Conservation (phyloP, 2,888 invertebrate genomes). For the Nebria brevicollis region DNA sequence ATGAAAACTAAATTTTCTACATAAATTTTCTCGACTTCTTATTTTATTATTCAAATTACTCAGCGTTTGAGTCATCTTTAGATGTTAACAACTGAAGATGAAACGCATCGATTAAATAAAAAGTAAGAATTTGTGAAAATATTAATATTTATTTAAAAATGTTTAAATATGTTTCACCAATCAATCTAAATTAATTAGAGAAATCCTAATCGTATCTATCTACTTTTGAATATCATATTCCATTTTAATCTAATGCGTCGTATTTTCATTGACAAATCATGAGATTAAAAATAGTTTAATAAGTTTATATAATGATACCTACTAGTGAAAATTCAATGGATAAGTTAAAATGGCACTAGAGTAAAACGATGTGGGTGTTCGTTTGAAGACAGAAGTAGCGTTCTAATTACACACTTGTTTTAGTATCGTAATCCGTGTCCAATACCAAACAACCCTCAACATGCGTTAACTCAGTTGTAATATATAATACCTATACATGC, state of each 20-base stretch:
- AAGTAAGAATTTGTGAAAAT: no score
- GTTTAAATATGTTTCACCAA: no score
- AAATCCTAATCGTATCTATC: background rate
- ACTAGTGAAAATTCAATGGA: background rate
- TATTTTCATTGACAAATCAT: background rate
- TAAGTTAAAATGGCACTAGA: background rate
- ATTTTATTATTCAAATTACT: no score
- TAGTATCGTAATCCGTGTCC: slow-evolving; percentile 13
- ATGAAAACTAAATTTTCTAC: no score
- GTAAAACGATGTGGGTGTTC: slow-evolving; percentile 22
- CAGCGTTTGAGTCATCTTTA: no score
- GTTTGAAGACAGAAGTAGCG: slow-evolving; percentile 2
- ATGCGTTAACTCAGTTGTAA: background rate
- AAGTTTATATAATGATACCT: no score
- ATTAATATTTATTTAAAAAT: no score
- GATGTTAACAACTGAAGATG: no score
- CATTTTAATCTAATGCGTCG: background rate
- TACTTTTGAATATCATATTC: background rate
- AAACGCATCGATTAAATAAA: no score
- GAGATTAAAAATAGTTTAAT: no score
- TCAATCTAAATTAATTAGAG: background rate
- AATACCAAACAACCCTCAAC: slow-evolving; percentile 4
- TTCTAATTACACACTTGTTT: slow-evolving; percentile 29
- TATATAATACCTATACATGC: background rate
- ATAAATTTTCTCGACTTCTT: no score